Evolutionary conservation across 2,797 vertebrate species (phyloP).

Genomic region (Diglossa cyanea): DNA sequence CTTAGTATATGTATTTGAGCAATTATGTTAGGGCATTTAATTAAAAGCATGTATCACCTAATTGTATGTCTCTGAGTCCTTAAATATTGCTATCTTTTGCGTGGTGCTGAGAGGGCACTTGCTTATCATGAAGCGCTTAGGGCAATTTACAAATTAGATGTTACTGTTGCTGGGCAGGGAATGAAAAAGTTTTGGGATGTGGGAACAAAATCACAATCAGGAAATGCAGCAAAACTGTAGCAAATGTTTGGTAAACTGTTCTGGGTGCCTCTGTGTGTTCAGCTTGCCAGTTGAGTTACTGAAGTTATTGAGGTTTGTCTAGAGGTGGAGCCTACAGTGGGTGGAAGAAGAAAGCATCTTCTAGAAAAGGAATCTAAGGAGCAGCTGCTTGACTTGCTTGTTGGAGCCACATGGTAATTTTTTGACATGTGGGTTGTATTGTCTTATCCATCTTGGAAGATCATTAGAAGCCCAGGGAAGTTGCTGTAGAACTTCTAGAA

Average conservation of each 20-base stretch:
- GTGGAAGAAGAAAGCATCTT: background rate
- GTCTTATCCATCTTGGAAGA: background rate
- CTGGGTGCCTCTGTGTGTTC: background rate
- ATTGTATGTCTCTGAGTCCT: background rate
- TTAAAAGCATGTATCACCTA: background rate
- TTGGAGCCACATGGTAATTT: background rate
- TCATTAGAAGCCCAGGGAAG: background rate
- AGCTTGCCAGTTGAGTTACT: fast-evolving
- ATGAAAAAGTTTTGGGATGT: background rate
- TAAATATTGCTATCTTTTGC: background rate
- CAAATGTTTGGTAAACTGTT: background rate
- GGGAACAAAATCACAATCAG: background rate
- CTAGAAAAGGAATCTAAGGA: background rate
- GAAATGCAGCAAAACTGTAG: background rate
- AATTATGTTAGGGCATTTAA: background rate
- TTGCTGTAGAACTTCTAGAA: background rate
- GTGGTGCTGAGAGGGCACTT: background rate
- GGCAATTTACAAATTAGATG: background rate
- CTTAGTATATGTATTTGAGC: background rate
- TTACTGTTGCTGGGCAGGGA: background rate
- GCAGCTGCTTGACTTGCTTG: background rate
- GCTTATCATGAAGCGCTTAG: background rate
- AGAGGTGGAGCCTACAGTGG: background rate
- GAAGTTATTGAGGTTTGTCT: background rate
- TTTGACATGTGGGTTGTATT: background rate